A percentile compares a stretch with the other conserved stretches of the same genome.
phyloP scores from a whole-genome alignment of 2,797 vertebrate species.

The Eulemur coronatus region DNA sequence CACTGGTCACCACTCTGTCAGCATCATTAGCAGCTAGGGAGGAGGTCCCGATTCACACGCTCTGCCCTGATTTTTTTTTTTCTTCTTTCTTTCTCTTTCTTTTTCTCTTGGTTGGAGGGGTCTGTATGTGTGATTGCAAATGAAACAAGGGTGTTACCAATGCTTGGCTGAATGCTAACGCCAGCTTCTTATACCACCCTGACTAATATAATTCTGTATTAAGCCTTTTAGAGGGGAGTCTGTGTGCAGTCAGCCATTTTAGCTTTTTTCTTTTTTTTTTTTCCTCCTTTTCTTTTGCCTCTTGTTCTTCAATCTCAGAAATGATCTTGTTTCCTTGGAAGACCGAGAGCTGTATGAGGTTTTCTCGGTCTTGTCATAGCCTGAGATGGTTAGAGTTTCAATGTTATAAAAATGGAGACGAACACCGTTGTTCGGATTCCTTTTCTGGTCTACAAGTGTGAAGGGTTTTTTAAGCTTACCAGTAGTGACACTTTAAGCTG shows the following conservation, averaged over 20 bases:
- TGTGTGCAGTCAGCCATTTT: constrained; percentile 99
- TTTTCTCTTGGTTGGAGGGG: constrained; percentile 57
- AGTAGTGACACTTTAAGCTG: constrained; percentile 88
- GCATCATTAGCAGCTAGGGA: constrained; percentile 91
- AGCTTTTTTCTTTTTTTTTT: constrained; percentile 84
- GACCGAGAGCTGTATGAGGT: constrained; percentile 83
- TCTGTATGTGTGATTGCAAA: constrained; percentile 85
- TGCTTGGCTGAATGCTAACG: constrained; percentile 86
- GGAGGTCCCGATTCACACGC: constrained; percentile 88
- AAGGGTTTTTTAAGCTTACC: constrained; percentile 82
- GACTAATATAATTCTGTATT: constrained; percentile 92
- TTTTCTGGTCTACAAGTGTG: constrained; percentile 85
- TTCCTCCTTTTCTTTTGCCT: constrained; percentile 77
- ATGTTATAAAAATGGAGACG: constrained; percentile 86
- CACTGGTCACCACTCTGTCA: constrained; percentile 87
- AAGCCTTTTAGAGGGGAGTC: constrained; percentile 90
- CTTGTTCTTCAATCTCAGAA: constrained; percentile 78
- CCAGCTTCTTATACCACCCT: constrained; percentile 87
- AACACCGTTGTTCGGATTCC: constrained; percentile 82
- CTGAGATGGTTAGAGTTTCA: constrained; percentile 83
- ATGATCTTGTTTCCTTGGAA: constrained; percentile 84
- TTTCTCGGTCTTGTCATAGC: constrained; percentile 79
- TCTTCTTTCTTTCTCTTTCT: background rate
- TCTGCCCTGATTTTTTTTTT: constrained; percentile 78
- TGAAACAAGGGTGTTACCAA: constrained; percentile 91